Percentiles rank a stretch among this genome's conserved stretches.
phyloP scores from a whole-genome alignment of 1,140 invertebrate species.

The Coenobita brevimanus region DNA sequence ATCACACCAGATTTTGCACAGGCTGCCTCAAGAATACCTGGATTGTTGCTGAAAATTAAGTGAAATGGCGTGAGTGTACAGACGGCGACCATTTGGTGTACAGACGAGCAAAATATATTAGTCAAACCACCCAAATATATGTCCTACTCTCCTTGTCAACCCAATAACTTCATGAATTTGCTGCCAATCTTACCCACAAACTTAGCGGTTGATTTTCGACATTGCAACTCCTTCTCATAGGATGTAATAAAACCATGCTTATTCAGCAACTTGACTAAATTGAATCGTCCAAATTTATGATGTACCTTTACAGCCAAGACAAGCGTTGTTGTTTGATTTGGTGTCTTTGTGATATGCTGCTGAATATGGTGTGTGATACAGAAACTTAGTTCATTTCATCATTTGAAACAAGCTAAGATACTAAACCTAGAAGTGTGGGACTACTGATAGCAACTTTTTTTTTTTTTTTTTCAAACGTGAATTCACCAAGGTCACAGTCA shows the following conservation, averaged over 20 bases:
- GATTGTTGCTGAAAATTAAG: background rate
- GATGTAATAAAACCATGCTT: background rate
- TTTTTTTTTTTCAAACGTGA: slow-evolving; percentile 16
- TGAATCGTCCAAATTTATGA: no score
- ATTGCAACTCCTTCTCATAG: background rate
- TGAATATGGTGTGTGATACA: background rate
- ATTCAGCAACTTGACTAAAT: no score
- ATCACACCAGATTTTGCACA: background rate
- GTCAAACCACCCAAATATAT: background rate
- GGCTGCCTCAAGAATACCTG: background rate
- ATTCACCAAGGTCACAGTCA: slow-evolving; percentile 9
- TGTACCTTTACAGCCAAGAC: no score
- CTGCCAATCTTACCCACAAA: slow-evolving; percentile 6
- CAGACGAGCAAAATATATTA: background rate
- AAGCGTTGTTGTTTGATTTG: background rate
- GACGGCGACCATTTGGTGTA: slow-evolving; percentile 16
- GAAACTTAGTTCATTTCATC: background rate
- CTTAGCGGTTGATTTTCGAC: slow-evolving; percentile 7
- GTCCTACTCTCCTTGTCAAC: background rate
- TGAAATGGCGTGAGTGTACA: slow-evolving; percentile 9
- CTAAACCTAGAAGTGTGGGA: background rate
- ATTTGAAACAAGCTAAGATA: slow-evolving; percentile 1
- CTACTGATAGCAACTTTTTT: background rate
- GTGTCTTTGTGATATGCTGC: background rate
- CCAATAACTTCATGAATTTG: background rate